Conservation (phyloP, 2,888 invertebrate genomes). For the Eupithecia tripunctaria region DNA sequence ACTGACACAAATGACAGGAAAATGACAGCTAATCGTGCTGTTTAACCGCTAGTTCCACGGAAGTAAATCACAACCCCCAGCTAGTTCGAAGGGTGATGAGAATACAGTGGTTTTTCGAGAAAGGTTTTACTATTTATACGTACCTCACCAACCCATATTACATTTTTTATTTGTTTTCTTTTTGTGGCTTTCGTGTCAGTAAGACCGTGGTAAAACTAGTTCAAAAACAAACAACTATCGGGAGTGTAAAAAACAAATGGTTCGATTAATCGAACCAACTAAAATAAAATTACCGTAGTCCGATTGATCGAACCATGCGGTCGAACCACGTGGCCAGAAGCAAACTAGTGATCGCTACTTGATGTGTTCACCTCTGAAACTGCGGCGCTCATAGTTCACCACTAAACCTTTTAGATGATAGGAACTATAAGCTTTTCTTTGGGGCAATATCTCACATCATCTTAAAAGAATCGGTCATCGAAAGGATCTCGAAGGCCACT, state of each 20-base stretch:
- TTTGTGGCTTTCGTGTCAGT: background rate
- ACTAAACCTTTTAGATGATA: too few relatives aligned
- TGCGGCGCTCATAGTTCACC: background rate
- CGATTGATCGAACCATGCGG: too few relatives aligned
- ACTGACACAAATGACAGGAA: background rate
- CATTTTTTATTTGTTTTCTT: background rate
- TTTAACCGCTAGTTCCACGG: background rate
- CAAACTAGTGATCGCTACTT: background rate
- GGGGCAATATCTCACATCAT: background rate
- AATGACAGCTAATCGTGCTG: conserved; percentile 1
- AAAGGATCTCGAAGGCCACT: too few relatives aligned
- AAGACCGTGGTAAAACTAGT: background rate
- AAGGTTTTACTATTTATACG: background rate
- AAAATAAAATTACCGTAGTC: too few relatives aligned
- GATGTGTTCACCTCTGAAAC: background rate
- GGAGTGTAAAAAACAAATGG: too few relatives aligned
- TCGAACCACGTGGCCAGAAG: too few relatives aligned
- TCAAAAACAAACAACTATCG: too few relatives aligned
- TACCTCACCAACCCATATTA: background rate
- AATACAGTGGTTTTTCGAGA: background rate
- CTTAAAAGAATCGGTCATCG: too few relatives aligned
- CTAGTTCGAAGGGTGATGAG: background rate
- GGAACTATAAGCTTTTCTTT: background rate
- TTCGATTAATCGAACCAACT: too few relatives aligned
- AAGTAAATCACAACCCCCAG: too few relatives aligned